Base-by-base conservation (phyloP, 2,797 vertebrate genomes). In the Ctenopoma kingsleyae region DNA sequence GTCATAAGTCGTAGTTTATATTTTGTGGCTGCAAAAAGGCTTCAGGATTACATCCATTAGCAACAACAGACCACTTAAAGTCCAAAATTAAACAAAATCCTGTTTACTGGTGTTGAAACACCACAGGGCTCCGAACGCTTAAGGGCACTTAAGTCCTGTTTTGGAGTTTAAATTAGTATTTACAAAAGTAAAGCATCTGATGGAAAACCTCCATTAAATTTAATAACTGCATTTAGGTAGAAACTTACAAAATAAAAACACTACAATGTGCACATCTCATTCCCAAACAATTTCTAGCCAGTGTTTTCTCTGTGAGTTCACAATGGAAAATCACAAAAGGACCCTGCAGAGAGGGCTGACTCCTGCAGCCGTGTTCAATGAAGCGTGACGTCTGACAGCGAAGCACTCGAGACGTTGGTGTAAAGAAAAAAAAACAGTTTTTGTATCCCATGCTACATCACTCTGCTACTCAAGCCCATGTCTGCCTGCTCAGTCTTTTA, bases 341-440 rank as follows among this genome's bases (percentile, higher is more conserved):
- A 71, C 13, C 72, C 70, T 71, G 80, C 72, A 78, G 77, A 80
- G 71, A 82, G 66, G 79, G 74, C 43, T 44, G 71, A 83, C 55
- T 81, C 60, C 55, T 67, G 70, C 71, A 78, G 75, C 78, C 55
- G 51, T 9, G 65, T 60, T 71, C 86, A 81, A 59, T 79, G 80
- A 80, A 79, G 50, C 65, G 47, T 25, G 63, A 70, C 69, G 61
- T 69, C 81, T 75, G 84, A 78, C 84, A 80, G 82, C 74, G 16
- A 76, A 76, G 59, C 80, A 79, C 64, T 67, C 5, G 5, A 67
- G 69, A 60, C 75, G 65, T 76, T 74, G 25, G 67, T 58, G 55
- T 80, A 32, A 9, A 68, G 68, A 63, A 40, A 85, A 68, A 71
- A 66, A 40, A 86, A 41, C 57, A 32, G 43, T 44, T 70, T 67